Conservation (phyloP, 2,888 invertebrate genomes). For the Lepidocyrtinus sp. region DNA sequence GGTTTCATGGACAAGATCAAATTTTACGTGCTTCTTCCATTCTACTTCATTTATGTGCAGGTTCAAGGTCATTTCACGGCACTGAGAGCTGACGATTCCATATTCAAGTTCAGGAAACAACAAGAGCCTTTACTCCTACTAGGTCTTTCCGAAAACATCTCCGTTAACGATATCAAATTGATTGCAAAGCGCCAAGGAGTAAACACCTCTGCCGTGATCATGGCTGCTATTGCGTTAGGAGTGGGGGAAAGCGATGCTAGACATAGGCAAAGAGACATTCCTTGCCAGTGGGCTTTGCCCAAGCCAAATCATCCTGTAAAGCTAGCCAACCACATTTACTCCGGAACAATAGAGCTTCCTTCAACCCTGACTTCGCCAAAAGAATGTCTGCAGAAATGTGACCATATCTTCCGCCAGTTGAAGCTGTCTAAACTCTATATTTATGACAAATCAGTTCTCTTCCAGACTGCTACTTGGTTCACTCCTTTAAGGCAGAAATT, state of each 20-base stretch:
- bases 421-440: conserved; percentile 31
- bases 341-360: conserved; percentile 29
- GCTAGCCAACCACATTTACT: conserved; percentile 36
- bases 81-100: conserved; percentile 6
- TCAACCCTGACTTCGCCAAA: conserved; percentile 12
- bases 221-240: conserved; percentile 20
- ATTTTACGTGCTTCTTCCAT: conserved; percentile 21
- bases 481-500: conserved; percentile 30
- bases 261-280: background rate
- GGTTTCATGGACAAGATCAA: background rate
- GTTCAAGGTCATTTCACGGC: conserved; percentile 4
- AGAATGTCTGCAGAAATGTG: conserved; percentile 31
- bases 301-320: conserved; percentile 36
- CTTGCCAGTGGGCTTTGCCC: conserved; percentile 40
- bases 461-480: conserved; percentile 42
- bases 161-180: conserved; percentile 16
- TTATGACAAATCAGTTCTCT: conserved; percentile 33
- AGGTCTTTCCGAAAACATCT: conserved; percentile 12
- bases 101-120: too few relatives aligned
- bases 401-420: conserved; percentile 24
- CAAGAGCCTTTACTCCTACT: conserved; percentile 18
- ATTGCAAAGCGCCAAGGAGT: conserved; percentile 21
- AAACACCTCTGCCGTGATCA: conserved; percentile 21
- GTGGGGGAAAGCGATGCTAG: conserved; percentile 26
- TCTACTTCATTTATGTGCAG: conserved; percentile 33